Conservation (phyloP, 2,888 invertebrate species). For the Macrosiphum euphorbiae region DNA sequence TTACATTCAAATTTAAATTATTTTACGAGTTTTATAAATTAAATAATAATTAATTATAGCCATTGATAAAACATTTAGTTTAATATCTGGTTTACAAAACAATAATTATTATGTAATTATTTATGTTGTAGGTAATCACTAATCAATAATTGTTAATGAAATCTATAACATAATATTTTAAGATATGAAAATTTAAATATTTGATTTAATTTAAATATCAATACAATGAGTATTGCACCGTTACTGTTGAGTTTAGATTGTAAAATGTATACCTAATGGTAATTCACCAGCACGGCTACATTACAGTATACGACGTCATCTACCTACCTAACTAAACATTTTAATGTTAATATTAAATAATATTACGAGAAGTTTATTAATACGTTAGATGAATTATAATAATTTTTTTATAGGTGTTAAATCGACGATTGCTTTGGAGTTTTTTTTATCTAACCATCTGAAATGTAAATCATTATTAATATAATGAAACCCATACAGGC, state of each 20-base stretch:
- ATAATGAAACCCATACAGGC: not conserved
- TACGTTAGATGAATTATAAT: not conserved
- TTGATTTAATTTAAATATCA: not conserved
- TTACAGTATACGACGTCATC: not conserved
- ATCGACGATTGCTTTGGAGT: not conserved
- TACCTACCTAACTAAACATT: not conserved
- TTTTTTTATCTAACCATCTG: not conserved
- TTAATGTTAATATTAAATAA: not conserved
- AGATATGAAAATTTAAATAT: not conserved
- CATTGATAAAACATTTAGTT: constrained; percentile 4
- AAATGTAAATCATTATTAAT: not conserved
- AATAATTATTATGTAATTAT: constrained; percentile 31
- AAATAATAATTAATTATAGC: not conserved
- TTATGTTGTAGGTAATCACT: constrained; percentile 16
- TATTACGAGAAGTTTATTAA: not conserved
- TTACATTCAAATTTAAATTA: not conserved
- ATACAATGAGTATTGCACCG: not conserved
- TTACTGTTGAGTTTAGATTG: not conserved
- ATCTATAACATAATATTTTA: not conserved
- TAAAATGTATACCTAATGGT: not conserved
- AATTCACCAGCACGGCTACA: not conserved
- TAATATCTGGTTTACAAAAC: not conserved
- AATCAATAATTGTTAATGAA: not conserved
- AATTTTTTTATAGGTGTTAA: not conserved
- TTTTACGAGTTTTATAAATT: not conserved